phyloP scores from a whole-genome alignment of 2,888 invertebrate species.

The Pantelozetes paolii region DNA sequence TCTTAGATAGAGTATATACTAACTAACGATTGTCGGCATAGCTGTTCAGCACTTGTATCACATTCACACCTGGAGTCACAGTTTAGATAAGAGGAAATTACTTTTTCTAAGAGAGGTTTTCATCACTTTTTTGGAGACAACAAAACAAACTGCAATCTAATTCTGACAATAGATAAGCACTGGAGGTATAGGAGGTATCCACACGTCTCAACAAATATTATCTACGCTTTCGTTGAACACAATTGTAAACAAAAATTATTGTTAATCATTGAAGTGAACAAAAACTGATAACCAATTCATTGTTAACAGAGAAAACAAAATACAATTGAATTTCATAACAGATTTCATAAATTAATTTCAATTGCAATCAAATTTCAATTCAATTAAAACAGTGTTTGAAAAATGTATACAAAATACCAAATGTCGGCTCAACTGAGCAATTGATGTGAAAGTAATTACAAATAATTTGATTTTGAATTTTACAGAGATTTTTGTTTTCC shows the following conservation, averaged over 20 bases:
- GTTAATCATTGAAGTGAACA: background rate
- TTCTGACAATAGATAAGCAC: background rate
- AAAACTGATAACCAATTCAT: background rate
- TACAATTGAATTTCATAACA: background rate
- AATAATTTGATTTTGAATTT: too few species aligned
- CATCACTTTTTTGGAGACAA: background rate
- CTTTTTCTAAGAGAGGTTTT: background rate
- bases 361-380: too few species aligned
- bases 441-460: too few species aligned
- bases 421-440: too few species aligned
- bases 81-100: constrained; percentile 25
- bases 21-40: too few species aligned
- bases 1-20: too few species aligned
- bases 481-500: too few species aligned
- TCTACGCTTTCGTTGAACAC: background rate
- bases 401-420: too few species aligned
- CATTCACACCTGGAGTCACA: constrained; percentile 30
- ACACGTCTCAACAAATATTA: background rate
- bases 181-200: background rate
- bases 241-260: background rate
- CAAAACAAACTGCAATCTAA: background rate
- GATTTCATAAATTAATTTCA: too few species aligned
- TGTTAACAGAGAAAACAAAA: background rate
- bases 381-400: too few species aligned
- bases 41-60: constrained; percentile 20